These are phyloP conservation scores for Epizoanthus fatuus DNA, from an alignment of 92 coral and sea anemone species.

Conservation along the genomic window DNA sequence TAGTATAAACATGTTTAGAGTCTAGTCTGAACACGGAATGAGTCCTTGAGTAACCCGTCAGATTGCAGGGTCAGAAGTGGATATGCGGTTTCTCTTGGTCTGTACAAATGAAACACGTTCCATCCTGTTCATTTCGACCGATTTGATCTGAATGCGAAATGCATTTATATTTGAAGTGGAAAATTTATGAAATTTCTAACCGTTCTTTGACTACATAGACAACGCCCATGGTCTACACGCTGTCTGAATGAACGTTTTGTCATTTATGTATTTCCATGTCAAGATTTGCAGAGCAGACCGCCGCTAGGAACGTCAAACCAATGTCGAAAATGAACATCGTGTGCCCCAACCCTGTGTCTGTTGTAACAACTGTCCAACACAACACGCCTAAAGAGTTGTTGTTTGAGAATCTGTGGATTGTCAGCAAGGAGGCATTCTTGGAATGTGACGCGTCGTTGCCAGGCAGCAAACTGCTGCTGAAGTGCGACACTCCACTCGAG, in stretches of 20 bases:
- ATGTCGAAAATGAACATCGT: slow-evolving; percentile 32
- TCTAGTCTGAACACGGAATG: too few relatives aligned
- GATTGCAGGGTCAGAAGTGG: too few relatives aligned
- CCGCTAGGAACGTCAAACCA: slow-evolving; percentile 1
- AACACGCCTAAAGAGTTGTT: slow-evolving; percentile 30
- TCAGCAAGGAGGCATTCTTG: slow-evolving; percentile 18
- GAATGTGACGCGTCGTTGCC: slow-evolving; percentile 15
- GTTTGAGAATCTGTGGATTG: slow-evolving; percentile 36
- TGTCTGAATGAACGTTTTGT: background rate
- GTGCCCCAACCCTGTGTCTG: slow-evolving; percentile 41
- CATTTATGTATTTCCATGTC: background rate
- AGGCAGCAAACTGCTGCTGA: slow-evolving; percentile 6
- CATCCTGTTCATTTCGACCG: too few relatives aligned
- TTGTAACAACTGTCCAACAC: slow-evolving; percentile 29
- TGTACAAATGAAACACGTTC: too few relatives aligned
- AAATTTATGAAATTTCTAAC: too few relatives aligned
- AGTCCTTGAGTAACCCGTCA: too few relatives aligned
- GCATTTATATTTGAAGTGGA: too few relatives aligned
- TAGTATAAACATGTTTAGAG: too few relatives aligned
- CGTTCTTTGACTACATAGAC: too few relatives aligned
- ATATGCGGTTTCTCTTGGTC: too few relatives aligned
- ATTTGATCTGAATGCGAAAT: too few relatives aligned
- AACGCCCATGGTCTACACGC: too few relatives aligned
- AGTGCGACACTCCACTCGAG: slow-evolving; percentile 28
- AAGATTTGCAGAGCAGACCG: slow-evolving; percentile 5